Evolutionary conservation across 2,113 vertebrate species (phyloP).

Genomic region (Strigops habroptila): DNA sequence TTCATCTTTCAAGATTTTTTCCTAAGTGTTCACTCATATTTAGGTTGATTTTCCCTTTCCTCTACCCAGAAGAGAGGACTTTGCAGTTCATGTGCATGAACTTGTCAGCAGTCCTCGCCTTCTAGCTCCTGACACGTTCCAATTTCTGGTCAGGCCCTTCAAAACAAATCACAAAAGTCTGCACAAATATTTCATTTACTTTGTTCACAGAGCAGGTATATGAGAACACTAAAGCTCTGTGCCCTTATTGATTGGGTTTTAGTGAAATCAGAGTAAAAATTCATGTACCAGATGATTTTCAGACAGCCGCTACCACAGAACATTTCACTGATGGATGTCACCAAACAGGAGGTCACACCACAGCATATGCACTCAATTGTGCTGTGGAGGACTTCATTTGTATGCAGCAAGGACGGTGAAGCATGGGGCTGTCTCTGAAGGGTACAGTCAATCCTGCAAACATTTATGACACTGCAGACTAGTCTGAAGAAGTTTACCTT

Average conservation of each 20-base stretch:
- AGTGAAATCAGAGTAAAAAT: constrained; percentile 50
- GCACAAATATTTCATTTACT: constrained; percentile 19
- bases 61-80: neutral
- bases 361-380: neutral
- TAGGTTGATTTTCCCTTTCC: neutral
- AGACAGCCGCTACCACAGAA: neutral
- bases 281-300: constrained; percentile 31
- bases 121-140: neutral
- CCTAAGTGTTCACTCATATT: neutral
- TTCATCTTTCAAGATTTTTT: neutral
- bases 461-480: constrained; percentile 12
- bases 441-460: constrained; percentile 36
- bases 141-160: neutral
- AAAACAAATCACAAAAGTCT: neutral
- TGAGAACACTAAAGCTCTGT: neutral
- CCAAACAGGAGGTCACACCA: constrained; percentile 31
- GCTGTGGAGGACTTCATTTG: constrained; percentile 24
- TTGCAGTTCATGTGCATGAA: neutral
- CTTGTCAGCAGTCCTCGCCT: neutral
- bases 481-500: constrained; percentile 20
- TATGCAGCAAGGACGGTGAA: neutral
- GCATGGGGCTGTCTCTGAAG: constrained; percentile 20
- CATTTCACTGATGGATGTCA: constrained; percentile 42
- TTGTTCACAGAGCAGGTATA: neutral
- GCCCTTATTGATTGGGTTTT: constrained; percentile 44